Evolutionary conservation across 2,888 invertebrate species (phyloP).

Genomic region (Octonoba sinensis): DNA sequence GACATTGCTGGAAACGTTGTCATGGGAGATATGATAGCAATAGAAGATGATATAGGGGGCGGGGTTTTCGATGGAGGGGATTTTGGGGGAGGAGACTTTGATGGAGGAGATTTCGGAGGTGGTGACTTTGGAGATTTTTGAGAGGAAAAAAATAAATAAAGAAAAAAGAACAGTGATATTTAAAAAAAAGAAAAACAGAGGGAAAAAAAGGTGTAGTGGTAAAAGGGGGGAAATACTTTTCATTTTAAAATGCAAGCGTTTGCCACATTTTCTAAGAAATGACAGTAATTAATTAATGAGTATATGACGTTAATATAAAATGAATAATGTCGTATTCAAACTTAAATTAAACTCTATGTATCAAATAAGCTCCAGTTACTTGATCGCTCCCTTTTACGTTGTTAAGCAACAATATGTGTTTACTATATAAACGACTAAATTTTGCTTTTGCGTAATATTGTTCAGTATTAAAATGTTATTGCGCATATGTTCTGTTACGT

Average conservation of each 20-base stretch:
- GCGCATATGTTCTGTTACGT: no score
- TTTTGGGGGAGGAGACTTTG: conserved; percentile 5
- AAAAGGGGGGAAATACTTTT: neutral
- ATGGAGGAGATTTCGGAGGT: conserved; percentile 14
- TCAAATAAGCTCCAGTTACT: no score
- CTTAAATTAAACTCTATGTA: neutral
- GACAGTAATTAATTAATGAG: neutral
- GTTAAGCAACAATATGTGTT: no score
- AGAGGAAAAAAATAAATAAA: neutral
- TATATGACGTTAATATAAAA: neutral
- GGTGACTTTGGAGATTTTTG: conserved; percentile 47
- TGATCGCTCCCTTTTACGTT: no score
- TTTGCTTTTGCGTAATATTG: no score
- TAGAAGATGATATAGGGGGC: conserved; percentile 15
- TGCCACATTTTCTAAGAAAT: neutral
- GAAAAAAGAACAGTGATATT: no score
- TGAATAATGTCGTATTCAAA: neutral
- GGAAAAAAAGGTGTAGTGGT: no score
- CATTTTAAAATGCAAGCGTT: neutral
- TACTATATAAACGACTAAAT: no score
- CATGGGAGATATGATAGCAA: conserved; percentile 13
- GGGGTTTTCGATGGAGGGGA: conserved; percentile 26
- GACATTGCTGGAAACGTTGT: neutral
- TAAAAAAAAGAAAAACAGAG: no score
- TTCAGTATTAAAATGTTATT: no score